Evolutionary conservation across 2,888 invertebrate genomes (phyloP).

Genomic region (Acronicta aceris): DNA sequence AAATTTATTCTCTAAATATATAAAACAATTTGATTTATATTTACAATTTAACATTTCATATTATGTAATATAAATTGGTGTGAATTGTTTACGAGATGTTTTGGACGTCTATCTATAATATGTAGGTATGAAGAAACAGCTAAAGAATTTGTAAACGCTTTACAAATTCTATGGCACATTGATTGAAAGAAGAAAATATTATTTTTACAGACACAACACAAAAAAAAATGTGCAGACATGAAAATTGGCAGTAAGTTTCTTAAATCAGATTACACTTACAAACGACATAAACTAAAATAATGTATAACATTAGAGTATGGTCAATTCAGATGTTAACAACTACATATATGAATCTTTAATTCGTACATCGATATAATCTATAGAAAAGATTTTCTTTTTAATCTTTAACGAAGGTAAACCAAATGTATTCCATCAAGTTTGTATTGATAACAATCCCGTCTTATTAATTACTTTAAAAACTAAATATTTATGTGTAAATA

Average conservation of each 20-base stretch:
- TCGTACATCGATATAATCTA: slow-evolving; percentile 14
- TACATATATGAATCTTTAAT: slow-evolving; percentile 25
- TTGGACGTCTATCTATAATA: slow-evolving; percentile 41
- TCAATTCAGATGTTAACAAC: slow-evolving; percentile 41
- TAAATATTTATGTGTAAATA: slow-evolving; percentile 57
- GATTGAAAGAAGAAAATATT: slow-evolving; percentile 41
- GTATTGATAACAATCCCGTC: slow-evolving; percentile 58
- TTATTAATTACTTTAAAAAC: slow-evolving; percentile 47
- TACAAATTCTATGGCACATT: slow-evolving; percentile 78
- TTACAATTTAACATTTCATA: slow-evolving; percentile 60
- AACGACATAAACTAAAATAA: slow-evolving; percentile 26
- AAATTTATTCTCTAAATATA: slow-evolving; percentile 85
- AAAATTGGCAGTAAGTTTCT: slow-evolving; percentile 51
- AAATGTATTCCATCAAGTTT: slow-evolving; percentile 38
- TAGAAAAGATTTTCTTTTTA: slow-evolving; percentile 11
- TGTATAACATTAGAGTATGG: slow-evolving; percentile 8
- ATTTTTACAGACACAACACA: slow-evolving; percentile 37
- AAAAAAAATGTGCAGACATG: slow-evolving; percentile 32
- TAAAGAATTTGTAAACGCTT: slow-evolving; percentile 39
- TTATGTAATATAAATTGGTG: slow-evolving; percentile 24
- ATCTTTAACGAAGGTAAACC: slow-evolving; percentile 27
- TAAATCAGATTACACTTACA: slow-evolving; percentile 39
- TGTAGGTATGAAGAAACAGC: slow-evolving; percentile 42
- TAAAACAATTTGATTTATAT: slow-evolving; percentile 82
- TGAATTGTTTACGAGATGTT: slow-evolving; percentile 36